These are phyloP conservation scores for Clepsis dumicolana DNA, from an alignment of 2,888 invertebrate genomes.

Conservation along the genomic window DNA sequence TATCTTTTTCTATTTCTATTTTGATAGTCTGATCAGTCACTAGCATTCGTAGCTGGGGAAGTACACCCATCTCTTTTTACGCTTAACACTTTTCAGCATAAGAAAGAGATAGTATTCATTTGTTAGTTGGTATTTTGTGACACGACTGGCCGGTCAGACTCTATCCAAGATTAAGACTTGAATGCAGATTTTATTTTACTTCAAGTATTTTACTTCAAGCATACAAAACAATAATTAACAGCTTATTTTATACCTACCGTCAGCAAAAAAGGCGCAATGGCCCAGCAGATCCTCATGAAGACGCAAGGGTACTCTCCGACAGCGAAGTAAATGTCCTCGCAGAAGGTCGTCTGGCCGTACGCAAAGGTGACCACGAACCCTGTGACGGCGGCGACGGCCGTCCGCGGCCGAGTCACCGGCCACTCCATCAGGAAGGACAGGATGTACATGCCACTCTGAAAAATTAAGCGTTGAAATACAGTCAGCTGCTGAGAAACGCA, in stretches of 20 bases:
- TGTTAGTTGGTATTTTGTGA: too few species aligned
- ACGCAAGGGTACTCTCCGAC: constrained; percentile 74
- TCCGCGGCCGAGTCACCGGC: constrained; percentile 68
- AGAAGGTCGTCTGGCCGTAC: constrained; percentile 76
- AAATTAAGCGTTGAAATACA: constrained; percentile 36
- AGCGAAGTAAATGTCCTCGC: constrained; percentile 74
- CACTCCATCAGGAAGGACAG: constrained; percentile 71
- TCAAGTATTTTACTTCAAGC: too few species aligned
- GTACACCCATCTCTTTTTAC: too few species aligned
- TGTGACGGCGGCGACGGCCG: constrained; percentile 58
- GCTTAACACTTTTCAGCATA: too few species aligned
- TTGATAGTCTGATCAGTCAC: too few species aligned
- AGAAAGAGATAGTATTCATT: too few species aligned
- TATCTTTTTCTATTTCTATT: too few species aligned
- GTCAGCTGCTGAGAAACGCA: too few species aligned
- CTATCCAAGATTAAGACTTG: too few species aligned
- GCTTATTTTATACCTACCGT: constrained; percentile 53
- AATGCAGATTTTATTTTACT: too few species aligned
- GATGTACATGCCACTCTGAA: constrained; percentile 73
- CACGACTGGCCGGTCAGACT: too few species aligned
- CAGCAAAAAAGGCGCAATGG: constrained; percentile 64
- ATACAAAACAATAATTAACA: neutral
- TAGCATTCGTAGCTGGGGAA: too few species aligned
- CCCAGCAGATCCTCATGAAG: constrained; percentile 76
- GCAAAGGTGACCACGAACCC: constrained; percentile 64